Evolutionary conservation across 2,113 vertebrate species (phyloP).

Genomic region (Pardalotus punctatus): DNA sequence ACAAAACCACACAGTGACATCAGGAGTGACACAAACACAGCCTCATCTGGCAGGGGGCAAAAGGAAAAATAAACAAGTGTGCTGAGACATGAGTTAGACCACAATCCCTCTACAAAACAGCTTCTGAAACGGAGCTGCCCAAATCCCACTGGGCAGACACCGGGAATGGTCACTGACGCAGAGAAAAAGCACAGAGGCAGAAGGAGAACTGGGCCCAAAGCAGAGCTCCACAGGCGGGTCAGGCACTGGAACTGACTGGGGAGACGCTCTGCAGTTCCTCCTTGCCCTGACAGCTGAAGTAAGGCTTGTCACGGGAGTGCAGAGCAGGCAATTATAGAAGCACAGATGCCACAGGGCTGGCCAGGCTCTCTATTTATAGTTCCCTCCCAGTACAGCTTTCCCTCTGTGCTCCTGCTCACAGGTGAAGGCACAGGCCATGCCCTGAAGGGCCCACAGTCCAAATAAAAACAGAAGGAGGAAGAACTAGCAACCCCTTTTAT

Average conservation of each 20-base stretch:
- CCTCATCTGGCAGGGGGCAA: background rate
- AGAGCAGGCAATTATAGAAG: background rate
- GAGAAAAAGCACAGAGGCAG: background rate
- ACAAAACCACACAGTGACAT: background rate
- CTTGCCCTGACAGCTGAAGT: slow-evolving; percentile 2
- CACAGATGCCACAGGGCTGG: background rate
- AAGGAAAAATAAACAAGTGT: background rate
- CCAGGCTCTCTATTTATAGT: slow-evolving; percentile 26
- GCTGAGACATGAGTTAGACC: background rate
- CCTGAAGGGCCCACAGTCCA: background rate
- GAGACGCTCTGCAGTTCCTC: background rate
- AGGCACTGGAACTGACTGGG: background rate
- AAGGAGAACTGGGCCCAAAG: background rate
- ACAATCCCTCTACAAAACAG: background rate
- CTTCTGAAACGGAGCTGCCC: background rate
- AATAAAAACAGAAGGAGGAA: background rate
- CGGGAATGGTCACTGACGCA: fast-evolving
- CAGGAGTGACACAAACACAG: background rate
- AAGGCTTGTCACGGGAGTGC: background rate
- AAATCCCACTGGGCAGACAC: fast-evolving
- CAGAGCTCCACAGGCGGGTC: background rate
- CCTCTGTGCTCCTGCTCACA: background rate
- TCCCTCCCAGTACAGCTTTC: background rate
- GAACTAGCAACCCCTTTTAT: background rate
- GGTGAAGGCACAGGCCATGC: background rate